These are phyloP conservation scores for Agrilus biguttatus DNA, from an alignment of 2,888 invertebrate genomes.

Conservation along the genomic window DNA sequence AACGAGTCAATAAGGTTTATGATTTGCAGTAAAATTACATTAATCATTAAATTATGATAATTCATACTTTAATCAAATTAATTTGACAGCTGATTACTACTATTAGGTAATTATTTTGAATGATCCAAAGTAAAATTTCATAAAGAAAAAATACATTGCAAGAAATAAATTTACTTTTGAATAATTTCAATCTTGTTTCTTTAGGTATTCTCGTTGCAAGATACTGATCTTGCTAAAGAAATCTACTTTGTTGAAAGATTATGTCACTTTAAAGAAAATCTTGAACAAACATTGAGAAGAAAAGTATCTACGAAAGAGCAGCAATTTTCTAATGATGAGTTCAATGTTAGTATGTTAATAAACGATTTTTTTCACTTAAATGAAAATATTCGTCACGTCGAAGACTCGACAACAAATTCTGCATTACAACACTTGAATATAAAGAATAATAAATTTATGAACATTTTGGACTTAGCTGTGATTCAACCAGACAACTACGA, in stretches of 20 bases:
- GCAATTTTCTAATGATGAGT: not conserved
- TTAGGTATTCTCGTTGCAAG: conserved; percentile 55
- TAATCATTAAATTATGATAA: no score
- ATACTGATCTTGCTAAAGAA: conserved; percentile 48
- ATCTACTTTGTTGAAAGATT: conserved; percentile 56
- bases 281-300: conserved; percentile 9
- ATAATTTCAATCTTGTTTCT: conserved; percentile 15
- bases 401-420: not conserved
- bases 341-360: not conserved
- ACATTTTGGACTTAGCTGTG: conserved; percentile 26
- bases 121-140: no score
- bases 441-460: conserved; percentile 27
- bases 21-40: no score
- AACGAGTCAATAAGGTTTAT: conserved; percentile 5
- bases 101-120: no score
- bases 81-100: no score
- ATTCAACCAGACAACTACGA: conserved; percentile 19
- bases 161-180: not conserved
- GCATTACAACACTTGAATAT: conserved; percentile 21
- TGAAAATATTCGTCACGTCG: conserved; percentile 15
- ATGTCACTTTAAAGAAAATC: conserved; percentile 24
- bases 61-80: no score
- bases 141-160: no score
- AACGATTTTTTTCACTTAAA: conserved; percentile 29
- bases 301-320: conserved; percentile 4